A percentile compares a stretch with the other conserved stretches of the same genome.
phyloP scores from a whole-genome alignment of 2,888 invertebrate genomes.

The Pristionchus fissidentatus region DNA sequence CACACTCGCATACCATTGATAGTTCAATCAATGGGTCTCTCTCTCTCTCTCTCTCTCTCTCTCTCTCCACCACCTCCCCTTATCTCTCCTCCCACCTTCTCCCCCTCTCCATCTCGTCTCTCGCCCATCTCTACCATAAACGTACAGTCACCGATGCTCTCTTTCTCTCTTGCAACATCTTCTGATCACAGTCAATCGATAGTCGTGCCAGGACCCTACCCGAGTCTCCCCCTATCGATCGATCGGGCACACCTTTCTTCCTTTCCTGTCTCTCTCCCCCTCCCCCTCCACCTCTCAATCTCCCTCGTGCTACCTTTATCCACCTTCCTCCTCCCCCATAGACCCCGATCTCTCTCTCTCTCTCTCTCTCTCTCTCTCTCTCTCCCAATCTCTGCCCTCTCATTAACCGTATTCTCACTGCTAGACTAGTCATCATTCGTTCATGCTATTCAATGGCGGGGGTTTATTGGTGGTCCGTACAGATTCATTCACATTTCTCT shows the following conservation, averaged over 20 bases:
- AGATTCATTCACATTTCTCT: too few relatives aligned
- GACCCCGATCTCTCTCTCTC: neutral
- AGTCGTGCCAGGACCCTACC: neutral
- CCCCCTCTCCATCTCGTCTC: neutral
- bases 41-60: constrained; percentile 3
- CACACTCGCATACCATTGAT: neutral
- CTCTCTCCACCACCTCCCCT: neutral
- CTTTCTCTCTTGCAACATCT: neutral
- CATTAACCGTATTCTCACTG: too few relatives aligned
- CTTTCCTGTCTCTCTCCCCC: neutral
- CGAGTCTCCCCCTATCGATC: too few relatives aligned
- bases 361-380: too few relatives aligned
- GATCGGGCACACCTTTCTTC: neutral
- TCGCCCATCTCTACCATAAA: neutral
- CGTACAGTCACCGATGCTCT: neutral
- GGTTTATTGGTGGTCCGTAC: too few relatives aligned
- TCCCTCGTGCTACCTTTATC: neutral
- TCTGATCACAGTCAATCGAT: neutral
- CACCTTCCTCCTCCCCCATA: neutral
- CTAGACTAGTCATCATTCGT: too few relatives aligned
- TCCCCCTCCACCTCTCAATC: neutral
- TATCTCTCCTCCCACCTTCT: constrained; percentile 6
- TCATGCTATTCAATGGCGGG: too few relatives aligned
- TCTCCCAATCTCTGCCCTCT: too few relatives aligned
- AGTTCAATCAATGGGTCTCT: constrained; percentile 31